Evolutionary conservation across 2,797 vertebrate species (phyloP).

Genomic region (Lacerta agilis): DNA sequence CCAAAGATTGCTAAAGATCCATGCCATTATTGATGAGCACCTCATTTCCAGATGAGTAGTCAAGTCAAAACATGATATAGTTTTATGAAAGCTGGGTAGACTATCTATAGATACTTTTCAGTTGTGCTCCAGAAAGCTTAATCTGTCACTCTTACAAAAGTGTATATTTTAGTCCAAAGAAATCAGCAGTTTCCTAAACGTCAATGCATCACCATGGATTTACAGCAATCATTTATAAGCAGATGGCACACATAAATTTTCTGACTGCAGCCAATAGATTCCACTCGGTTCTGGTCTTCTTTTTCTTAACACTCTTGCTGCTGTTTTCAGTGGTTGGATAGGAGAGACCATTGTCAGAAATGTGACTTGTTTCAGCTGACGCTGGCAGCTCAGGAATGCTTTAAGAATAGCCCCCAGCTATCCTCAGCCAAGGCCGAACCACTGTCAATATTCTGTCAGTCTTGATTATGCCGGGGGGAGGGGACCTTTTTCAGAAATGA

Average conservation of each 20-base stretch:
- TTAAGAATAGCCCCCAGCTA: background rate
- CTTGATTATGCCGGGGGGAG: background rate
- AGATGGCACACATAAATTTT: slow-evolving; percentile 8
- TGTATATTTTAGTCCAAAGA: background rate
- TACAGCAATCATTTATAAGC: slow-evolving; percentile 4
- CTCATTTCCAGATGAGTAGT: slow-evolving; percentile 22
- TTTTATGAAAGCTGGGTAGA: background rate
- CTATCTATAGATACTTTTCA: background rate
- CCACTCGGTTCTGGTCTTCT: background rate
- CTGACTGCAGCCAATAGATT: background rate
- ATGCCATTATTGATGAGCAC: background rate
- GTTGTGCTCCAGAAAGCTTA: background rate
- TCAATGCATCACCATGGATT: slow-evolving; percentile 4
- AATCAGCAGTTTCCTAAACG: slow-evolving; percentile 14
- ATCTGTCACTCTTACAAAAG: slow-evolving; percentile 5
- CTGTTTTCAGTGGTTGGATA: background rate
- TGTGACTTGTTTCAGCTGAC: background rate
- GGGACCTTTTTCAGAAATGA: background rate
- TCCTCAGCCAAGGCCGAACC: background rate
- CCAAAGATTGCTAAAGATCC: background rate
- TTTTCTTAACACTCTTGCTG: background rate
- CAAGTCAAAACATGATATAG: slow-evolving; percentile 16
- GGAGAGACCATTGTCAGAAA: background rate
- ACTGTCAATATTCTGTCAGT: background rate
- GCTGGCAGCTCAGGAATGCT: background rate